These are phyloP conservation scores for rat (Rattus norvegicus) DNA, from an alignment of 2,113 vertebrate species.

Conservation along the genomic window GRCr8 NC_086022.1:128683501-128684000, in stretches of 20 bases:
- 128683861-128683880: background rate
- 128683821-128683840: background rate
- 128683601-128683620: background rate
- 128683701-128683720: background rate
- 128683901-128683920: rapidly evolving
- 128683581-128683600: background rate
- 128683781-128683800: background rate
- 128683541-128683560: background rate
- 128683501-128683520: background rate
- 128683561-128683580: too few relatives aligned
- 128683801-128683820: too few relatives aligned
- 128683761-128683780: background rate
- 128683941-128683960: background rate
- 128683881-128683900: background rate
- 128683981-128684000: background rate
- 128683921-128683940: rapidly evolving
- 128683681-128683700: background rate
- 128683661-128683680: background rate
- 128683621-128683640: too few relatives aligned
- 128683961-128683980: background rate
- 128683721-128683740: background rate
- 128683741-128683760: background rate
- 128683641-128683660: background rate
- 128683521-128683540: background rate
- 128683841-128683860: rapidly evolving